These are phyloP conservation scores for Carapus acus DNA, from an alignment of 2,797 vertebrate species.

Conservation along the genomic window DNA sequence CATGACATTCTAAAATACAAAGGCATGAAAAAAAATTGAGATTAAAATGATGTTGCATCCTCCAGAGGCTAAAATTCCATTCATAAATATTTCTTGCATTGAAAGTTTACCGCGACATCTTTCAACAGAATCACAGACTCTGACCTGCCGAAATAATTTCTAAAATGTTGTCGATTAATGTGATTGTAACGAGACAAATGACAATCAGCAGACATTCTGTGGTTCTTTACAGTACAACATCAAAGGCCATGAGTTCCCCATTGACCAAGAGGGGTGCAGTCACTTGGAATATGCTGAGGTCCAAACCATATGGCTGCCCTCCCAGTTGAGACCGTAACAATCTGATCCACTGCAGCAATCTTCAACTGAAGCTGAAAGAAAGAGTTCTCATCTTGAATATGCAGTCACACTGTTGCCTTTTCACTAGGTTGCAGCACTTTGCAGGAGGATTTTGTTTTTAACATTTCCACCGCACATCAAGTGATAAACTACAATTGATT, in stretches of 20 bases:
- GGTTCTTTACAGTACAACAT: slow-evolving; percentile 68
- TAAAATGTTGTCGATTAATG: slow-evolving; percentile 39
- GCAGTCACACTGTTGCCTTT: too few species aligned
- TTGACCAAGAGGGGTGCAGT: slow-evolving; percentile 19
- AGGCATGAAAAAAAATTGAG: slow-evolving; percentile 70
- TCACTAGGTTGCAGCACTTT: too few species aligned
- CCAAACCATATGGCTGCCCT: slow-evolving; percentile 20
- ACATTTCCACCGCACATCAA: too few species aligned
- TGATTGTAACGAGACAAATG: slow-evolving; percentile 52
- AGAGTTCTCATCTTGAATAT: too few species aligned
- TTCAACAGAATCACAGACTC: slow-evolving; percentile 73
- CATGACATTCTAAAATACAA: slow-evolving; percentile 74
- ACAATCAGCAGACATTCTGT: slow-evolving; percentile 68
- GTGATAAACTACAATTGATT: too few species aligned
- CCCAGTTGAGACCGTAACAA: slow-evolving; percentile 10
- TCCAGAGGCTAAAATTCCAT: slow-evolving; percentile 68
- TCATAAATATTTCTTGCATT: slow-evolving; percentile 71
- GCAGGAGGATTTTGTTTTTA: too few species aligned
- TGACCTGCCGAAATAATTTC: slow-evolving; percentile 51
- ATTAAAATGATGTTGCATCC: slow-evolving; percentile 74
- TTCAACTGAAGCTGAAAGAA: slow-evolving; percentile 23
- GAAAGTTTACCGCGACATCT: slow-evolving; percentile 68
- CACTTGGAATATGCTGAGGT: slow-evolving; percentile 3
- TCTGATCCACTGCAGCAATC: slow-evolving; percentile 15
- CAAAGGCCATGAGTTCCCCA: slow-evolving; percentile 58